Evolutionary conservation across 2,113 vertebrate genomes (phyloP), one percentile per base, ranked within the genome.

Genomic region (Anseranas semipalmata): DNA sequence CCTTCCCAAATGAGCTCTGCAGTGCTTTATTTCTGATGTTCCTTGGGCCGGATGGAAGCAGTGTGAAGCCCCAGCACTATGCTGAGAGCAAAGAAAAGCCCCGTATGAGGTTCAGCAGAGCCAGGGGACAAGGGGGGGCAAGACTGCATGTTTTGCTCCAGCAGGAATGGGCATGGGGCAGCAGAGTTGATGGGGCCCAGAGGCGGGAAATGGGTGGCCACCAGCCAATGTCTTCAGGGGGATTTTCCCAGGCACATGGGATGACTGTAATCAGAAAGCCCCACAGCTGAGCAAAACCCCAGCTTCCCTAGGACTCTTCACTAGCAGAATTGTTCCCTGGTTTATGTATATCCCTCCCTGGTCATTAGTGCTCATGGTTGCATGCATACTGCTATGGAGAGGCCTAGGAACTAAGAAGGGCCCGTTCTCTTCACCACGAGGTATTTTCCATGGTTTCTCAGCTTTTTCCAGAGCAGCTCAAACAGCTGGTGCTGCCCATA

Each of bases 361-460:
- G 39, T 28, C 39, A 41, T 3, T 8, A 20, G 12, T 10, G 27
- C 9, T 94, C 39, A 32, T 12, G 27, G 20, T 55, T 5, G 2
- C 12, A 27, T 3, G 3, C 15, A 20, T 8, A 3, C 3, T 16
- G 39, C 37, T 71, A 5, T 0, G 0, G 68, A 59, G 39, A 48
- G 1, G 59, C 33, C 14, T 39, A 73, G 52, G 14, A 24, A 66
- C 58, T 21, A 41, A 6, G 37, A 18, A 65, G 62, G 39, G 12
- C 48, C 63, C 0, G 0, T 58, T 77, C 30, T 2, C 1, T 41
- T 86, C 67, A 74, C 52, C 35, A 35, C 5, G 4, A 39, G 15
- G 25, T 21, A 60, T 58, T 91, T 88, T 50, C n/a, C 8, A 5
- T 27, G 52, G 28, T 35, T 94, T 78, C 55, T 35, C 71, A 39